Evolutionary conservation across 2,888 invertebrate genomes (phyloP).

Genomic region (Mythimna ferrago): DNA sequence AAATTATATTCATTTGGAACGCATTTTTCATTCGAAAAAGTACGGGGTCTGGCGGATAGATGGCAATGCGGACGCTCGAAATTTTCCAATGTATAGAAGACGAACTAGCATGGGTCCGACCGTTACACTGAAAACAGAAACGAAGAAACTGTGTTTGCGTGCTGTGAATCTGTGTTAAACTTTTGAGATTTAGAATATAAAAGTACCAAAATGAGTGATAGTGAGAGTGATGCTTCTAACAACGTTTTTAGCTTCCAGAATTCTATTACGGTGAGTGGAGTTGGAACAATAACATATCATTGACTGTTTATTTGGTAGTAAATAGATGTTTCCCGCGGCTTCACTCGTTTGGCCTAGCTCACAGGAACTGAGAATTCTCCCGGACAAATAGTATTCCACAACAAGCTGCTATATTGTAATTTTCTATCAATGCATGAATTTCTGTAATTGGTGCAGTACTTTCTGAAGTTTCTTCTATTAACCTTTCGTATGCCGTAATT

Average conservation of each 20-base stretch:
- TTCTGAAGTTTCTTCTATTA: background rate
- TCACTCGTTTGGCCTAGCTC: background rate
- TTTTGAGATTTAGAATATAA: background rate
- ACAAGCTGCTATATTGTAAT: too few species aligned
- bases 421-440: too few species aligned
- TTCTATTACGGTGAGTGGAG: slow-evolving; percentile 4
- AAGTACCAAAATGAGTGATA: background rate
- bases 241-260: slow-evolving; percentile 9
- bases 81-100: too few species aligned
- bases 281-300: background rate
- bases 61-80: too few species aligned
- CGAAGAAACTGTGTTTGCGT: background rate
- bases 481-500: too few species aligned
- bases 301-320: background rate
- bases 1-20: too few species aligned
- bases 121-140: slow-evolving; percentile 1
- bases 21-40: too few species aligned
- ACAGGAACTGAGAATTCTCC: background rate
- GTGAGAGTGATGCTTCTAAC: slow-evolving; percentile 2
- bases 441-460: background rate
- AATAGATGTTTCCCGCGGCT: background rate
- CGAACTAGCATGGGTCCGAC: too few species aligned
- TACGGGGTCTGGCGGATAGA: too few species aligned
- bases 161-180: background rate
- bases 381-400: background rate